Conservation (phyloP, 37 sponge, comb jelly and placozoan species). For the Spongia lamella region DNA sequence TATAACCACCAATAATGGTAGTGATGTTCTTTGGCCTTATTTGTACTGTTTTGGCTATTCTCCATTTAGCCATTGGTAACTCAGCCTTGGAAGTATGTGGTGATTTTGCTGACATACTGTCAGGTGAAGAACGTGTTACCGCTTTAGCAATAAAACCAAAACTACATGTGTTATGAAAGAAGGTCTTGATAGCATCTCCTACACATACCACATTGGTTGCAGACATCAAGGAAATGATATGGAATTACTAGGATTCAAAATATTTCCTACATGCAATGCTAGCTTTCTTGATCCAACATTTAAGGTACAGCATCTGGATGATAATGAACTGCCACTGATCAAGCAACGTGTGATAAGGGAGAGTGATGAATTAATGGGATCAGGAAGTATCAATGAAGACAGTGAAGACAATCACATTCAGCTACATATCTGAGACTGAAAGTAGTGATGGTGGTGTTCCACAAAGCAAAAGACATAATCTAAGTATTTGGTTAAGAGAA, state of each 20-base stretch:
- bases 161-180: not conserved
- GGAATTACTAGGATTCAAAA: not conserved
- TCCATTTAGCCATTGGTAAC: conserved; percentile 18
- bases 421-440: too few relatives aligned
- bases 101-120: conserved; percentile 18
- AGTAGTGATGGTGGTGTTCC: too few relatives aligned
- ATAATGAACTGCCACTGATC: too few relatives aligned
- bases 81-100: conserved; percentile 4
- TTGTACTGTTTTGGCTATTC: conserved; percentile 8
- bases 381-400: too few relatives aligned
- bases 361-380: too few relatives aligned
- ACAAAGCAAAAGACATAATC: too few relatives aligned
- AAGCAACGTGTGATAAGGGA: too few relatives aligned
- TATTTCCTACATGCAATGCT: not conserved
- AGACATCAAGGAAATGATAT: not conserved
- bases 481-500: too few relatives aligned
- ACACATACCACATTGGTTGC: not conserved
- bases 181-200: not conserved
- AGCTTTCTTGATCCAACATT: conserved; percentile 19
- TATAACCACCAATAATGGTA: conserved; percentile 27
- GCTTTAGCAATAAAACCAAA: conserved; percentile 21
- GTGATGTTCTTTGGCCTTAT: conserved; percentile 13
- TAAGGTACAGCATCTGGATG: not conserved
- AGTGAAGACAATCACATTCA: too few relatives aligned
- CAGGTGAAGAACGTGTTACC: conserved; percentile 20